A percentile compares a stretch with the other conserved stretches of the same genome.
Conservation (phyloP, 1,140 invertebrate species). For the Formica selysi region DNA sequence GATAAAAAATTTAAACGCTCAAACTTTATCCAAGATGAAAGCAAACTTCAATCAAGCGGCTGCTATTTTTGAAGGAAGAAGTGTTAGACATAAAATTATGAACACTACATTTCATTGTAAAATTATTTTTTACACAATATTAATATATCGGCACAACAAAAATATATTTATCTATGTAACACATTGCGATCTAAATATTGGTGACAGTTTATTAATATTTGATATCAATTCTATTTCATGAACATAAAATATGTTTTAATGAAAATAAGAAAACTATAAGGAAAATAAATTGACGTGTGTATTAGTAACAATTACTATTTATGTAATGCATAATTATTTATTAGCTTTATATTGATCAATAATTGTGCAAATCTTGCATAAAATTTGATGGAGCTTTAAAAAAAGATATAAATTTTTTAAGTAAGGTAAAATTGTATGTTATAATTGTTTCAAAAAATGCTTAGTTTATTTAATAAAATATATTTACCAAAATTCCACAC, state of each 20-base stretch:
- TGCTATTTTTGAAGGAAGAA: not conserved
- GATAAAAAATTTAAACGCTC: not conserved
- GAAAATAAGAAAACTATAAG: not conserved
- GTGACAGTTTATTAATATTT: not conserved
- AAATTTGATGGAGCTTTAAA: too few species aligned
- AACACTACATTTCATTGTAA: not conserved
- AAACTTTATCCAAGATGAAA: slow-evolving; percentile 28
- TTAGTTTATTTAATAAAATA: not conserved
- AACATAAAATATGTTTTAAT: not conserved
- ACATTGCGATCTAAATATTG: not conserved
- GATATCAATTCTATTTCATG: not conserved
- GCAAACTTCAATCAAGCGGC: not conserved
- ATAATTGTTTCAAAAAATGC: not conserved
- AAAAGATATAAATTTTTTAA: too few species aligned
- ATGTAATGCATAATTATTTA: not conserved
- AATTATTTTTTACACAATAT: not conserved
- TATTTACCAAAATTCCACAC: not conserved
- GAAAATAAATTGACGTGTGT: not conserved
- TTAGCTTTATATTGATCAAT: not conserved
- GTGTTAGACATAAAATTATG: not conserved
- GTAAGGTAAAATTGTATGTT: too few species aligned
- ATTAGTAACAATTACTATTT: not conserved
- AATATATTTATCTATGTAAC: not conserved
- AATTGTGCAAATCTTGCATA: not conserved
- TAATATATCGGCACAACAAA: not conserved